Conservation (phyloP, 2,888 invertebrate species). For the Diaprepes abbreviatus region DNA sequence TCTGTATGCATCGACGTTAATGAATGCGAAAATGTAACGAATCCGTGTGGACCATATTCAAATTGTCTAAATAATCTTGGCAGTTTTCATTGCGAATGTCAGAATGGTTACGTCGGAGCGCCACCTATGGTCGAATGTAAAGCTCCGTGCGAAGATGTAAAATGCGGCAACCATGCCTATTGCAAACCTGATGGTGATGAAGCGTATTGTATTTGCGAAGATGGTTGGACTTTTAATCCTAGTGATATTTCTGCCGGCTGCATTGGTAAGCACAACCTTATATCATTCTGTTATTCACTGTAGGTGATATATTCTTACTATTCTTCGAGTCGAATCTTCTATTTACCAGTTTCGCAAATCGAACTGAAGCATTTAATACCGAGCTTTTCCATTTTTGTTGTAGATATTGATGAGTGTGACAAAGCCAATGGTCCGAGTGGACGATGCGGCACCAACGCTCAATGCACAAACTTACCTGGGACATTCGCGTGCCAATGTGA, state of each 20-base stretch:
- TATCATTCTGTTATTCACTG: too few relatives aligned
- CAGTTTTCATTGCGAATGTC: constrained; percentile 86
- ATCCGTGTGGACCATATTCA: constrained; percentile 82
- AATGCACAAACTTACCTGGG: constrained; percentile 85
- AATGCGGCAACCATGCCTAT: constrained; percentile 89
- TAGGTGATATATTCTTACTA: too few relatives aligned
- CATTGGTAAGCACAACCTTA: constrained; percentile 73
- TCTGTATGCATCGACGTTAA: constrained; percentile 86
- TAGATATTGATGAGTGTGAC: constrained; percentile 94
- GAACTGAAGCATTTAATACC: too few relatives aligned
- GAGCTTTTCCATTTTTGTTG: too few relatives aligned
- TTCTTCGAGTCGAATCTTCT: too few relatives aligned
- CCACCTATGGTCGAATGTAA: constrained; percentile 86
- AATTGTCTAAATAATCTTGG: constrained; percentile 86
- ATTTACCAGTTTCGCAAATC: too few relatives aligned
- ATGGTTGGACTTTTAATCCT: constrained; percentile 94
- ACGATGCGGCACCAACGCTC: constrained; percentile 86
- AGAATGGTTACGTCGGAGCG: constrained; percentile 84
- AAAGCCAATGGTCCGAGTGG: constrained; percentile 81
- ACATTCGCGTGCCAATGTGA: constrained; percentile 87
- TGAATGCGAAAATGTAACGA: constrained; percentile 75
- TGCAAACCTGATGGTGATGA: constrained; percentile 91
- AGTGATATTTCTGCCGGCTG: constrained; percentile 91
- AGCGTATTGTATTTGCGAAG: constrained; percentile 93
- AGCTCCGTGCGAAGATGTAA: constrained; percentile 93